Conservation (phyloP, 2,113 vertebrate genomes). For the Garra rufa region DNA sequence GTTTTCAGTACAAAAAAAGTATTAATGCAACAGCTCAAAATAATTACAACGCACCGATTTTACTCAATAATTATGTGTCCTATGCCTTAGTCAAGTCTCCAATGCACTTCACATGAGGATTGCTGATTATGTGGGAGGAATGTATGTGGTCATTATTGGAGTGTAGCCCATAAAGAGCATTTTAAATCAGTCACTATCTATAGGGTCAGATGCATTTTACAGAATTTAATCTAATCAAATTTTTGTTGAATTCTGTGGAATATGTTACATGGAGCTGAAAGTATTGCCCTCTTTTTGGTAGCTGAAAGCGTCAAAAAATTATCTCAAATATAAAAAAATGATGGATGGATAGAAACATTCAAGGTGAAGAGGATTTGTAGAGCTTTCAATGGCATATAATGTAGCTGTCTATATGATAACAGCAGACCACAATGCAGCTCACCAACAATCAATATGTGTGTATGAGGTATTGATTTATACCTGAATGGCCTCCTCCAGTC, state of each 20-base stretch:
- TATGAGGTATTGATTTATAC: conserved; percentile 65
- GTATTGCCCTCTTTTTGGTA: background rate
- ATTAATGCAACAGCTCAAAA: no score
- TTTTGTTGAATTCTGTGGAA: background rate
- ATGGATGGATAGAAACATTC: background rate
- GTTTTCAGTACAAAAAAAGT: no score
- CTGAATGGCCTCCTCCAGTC: conserved; percentile 89
- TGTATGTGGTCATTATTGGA: no score
- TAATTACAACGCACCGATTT: no score
- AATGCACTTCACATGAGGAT: no score
- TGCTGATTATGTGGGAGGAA: no score
- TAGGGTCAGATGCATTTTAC: background rate
- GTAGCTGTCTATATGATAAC: background rate
- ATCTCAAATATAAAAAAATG: background rate
- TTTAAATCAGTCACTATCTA: no score
- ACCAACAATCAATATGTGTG: background rate
- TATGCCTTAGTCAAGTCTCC: no score
- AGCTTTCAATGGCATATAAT: background rate
- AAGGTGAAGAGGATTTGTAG: background rate
- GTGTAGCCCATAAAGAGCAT: no score
- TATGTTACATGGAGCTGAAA: background rate
- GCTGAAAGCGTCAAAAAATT: background rate
- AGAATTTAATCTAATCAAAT: background rate
- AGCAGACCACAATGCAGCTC: background rate
- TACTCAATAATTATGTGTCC: no score